These are phyloP conservation scores for Megalonaias nervosa DNA, from an alignment of 1,140 invertebrate species.

Conservation along the genomic window DNA sequence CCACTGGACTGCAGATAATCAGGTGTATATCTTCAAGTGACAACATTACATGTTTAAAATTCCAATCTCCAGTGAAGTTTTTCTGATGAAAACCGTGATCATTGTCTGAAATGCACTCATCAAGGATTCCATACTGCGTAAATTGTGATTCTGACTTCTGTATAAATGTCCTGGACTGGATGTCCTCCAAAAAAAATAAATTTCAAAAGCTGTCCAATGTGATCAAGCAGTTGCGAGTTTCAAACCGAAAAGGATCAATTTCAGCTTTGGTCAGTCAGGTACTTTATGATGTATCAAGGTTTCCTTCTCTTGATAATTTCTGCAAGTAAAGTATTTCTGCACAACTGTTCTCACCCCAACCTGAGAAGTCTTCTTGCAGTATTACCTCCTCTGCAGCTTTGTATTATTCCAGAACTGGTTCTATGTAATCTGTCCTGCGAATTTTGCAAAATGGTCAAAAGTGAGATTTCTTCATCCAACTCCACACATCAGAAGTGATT, in stretches of 20 bases:
- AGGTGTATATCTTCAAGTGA: too few relatives aligned
- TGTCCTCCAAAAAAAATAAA: conserved; percentile 14
- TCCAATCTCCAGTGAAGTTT: conserved; percentile 10
- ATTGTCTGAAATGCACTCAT: conserved; percentile 68
- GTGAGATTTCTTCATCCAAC: too few relatives aligned
- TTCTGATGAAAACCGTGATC: conserved; percentile 68
- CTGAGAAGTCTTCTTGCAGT: too few relatives aligned
- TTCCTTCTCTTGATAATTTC: too few relatives aligned
- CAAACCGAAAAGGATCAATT: conserved; percentile 34
- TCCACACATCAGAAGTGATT: too few relatives aligned
- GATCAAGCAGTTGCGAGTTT: conserved; percentile 33
- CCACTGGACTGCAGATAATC: conserved; percentile 45
- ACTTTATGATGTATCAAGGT: conserved; percentile 9
- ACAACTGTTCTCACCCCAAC: too few relatives aligned
- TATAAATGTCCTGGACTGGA: background rate
- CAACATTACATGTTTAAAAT: conserved; percentile 32
- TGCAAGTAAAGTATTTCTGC: too few relatives aligned
- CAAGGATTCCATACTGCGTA: conserved; percentile 30
- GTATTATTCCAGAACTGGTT: too few relatives aligned
- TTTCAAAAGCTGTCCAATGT: conserved; percentile 41
- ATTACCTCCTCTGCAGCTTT: too few relatives aligned
- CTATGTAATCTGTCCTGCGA: too few relatives aligned
- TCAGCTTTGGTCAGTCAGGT: conserved; percentile 22
- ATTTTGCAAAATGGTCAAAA: too few relatives aligned
- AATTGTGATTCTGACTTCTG: conserved; percentile 20